Evolutionary conservation across 2,113 vertebrate genomes (phyloP).

Genomic region (Acrocephalus kingi): DNA sequence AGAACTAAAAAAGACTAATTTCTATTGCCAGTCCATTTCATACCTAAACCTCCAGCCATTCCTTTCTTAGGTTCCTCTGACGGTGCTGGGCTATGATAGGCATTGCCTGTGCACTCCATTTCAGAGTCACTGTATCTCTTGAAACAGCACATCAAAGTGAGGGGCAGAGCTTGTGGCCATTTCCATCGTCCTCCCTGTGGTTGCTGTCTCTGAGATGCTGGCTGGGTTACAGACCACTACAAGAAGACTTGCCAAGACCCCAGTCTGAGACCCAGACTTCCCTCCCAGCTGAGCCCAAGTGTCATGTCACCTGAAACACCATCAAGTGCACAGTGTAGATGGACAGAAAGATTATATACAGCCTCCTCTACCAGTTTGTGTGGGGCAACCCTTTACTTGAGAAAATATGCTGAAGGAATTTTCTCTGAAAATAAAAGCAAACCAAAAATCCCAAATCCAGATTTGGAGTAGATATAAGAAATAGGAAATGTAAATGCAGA

Average conservation of each 20-base stretch:
- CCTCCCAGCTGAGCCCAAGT: not conserved
- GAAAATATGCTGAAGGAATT: not conserved
- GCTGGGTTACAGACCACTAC: not conserved
- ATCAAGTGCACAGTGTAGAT: not conserved
- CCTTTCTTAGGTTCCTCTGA: not conserved
- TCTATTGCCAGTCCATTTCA: not conserved
- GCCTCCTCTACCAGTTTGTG: not conserved
- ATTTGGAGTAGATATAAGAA: not conserved
- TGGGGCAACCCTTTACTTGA: not conserved
- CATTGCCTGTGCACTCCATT: not conserved
- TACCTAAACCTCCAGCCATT: not conserved
- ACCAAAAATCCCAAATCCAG: not conserved
- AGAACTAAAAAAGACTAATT: not conserved
- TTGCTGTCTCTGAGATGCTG: not conserved
- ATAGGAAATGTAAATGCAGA: not conserved
- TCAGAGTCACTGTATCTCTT: not conserved
- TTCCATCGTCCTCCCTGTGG: accelerated
- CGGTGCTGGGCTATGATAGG: not conserved
- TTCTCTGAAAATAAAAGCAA: not conserved
- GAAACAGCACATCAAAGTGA: not conserved
- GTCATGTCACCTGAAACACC: not conserved
- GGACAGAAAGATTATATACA: not conserved
- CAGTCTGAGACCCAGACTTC: not conserved
- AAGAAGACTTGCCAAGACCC: not conserved
- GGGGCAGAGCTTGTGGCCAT: not conserved